A percentile compares a stretch with the other conserved stretches of the same genome.
Evolutionary conservation across 1,140 invertebrate species (phyloP).

Genomic region (Hestina assimilis): DNA sequence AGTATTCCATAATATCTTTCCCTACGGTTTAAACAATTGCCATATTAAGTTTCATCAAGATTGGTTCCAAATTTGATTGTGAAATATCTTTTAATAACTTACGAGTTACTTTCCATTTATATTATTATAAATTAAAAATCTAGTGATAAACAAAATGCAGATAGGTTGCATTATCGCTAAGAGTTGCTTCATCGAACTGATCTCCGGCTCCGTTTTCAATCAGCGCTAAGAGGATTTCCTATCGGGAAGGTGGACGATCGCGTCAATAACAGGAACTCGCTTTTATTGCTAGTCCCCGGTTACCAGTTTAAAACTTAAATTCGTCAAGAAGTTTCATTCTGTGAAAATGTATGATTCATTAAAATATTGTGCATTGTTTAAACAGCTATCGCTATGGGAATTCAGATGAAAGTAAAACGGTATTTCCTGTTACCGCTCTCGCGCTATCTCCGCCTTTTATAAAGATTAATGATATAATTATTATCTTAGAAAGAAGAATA

Average conservation of each 20-base stretch:
- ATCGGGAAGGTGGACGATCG: slow-evolving; percentile 7
- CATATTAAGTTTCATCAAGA: no score
- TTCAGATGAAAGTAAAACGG: not conserved
- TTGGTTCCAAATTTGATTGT: no score
- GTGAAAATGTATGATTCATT: not conserved
- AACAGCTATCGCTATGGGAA: not conserved
- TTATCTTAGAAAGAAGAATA: no score
- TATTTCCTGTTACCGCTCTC: not conserved
- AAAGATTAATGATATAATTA: no score
- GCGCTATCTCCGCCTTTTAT: no score
- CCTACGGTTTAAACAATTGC: no score
- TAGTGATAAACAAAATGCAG: no score
- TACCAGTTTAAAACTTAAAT: not conserved
- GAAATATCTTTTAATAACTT: no score
- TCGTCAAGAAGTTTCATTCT: not conserved
- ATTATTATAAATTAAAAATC: no score
- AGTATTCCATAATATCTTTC: no score
- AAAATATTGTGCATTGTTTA: not conserved
- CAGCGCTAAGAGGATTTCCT: slow-evolving; percentile 25
- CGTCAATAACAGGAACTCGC: slow-evolving; percentile 7
- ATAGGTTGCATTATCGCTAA: no score
- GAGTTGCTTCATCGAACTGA: not conserved
- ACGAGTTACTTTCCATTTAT: no score
- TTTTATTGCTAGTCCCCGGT: slow-evolving; percentile 1
- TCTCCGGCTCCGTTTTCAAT: not conserved